phyloP scores from a whole-genome alignment of 2,888 invertebrate species.

The Tipula confusa region DNA sequence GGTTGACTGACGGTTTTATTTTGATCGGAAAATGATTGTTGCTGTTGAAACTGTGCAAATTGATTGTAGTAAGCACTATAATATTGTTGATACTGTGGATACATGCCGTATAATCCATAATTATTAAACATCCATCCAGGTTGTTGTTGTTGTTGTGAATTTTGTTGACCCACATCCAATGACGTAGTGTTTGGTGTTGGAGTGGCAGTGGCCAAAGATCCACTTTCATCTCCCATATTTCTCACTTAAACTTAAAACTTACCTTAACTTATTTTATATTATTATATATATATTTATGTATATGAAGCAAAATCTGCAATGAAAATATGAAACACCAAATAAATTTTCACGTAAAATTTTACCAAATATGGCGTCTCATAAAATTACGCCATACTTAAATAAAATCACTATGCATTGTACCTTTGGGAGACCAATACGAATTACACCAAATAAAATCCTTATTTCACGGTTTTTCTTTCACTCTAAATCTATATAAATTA shows the following conservation, averaged over 20 bases:
- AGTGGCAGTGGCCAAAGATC: slow-evolving; percentile 34
- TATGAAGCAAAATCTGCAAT: background rate
- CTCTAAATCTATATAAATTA: slow-evolving; percentile 20
- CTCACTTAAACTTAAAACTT: slow-evolving; percentile 33
- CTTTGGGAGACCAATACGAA: background rate
- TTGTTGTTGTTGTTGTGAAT: slow-evolving; percentile 27
- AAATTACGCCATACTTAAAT: slow-evolving; percentile 25
- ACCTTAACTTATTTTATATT: slow-evolving; percentile 32
- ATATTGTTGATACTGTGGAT: slow-evolving; percentile 36
- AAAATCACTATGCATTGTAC: background rate
- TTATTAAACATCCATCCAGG: slow-evolving; percentile 35
- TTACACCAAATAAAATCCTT: background rate
- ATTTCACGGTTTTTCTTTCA: background rate
- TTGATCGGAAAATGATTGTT: slow-evolving; percentile 38
- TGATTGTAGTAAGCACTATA: slow-evolving; percentile 37
- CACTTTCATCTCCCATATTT: slow-evolving; percentile 36
- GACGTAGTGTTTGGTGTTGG: slow-evolving; percentile 30
- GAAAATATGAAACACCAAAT: background rate
- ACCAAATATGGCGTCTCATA: slow-evolving; percentile 27
- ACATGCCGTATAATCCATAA: slow-evolving; percentile 33
- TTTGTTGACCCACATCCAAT: background rate
- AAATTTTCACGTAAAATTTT: background rate
- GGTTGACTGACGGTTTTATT: slow-evolving; percentile 42
- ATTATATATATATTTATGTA: no score
- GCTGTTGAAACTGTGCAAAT: slow-evolving; percentile 38